Conservation (phyloP, 2,888 invertebrate genomes). For the Lottia scabra region DNA sequence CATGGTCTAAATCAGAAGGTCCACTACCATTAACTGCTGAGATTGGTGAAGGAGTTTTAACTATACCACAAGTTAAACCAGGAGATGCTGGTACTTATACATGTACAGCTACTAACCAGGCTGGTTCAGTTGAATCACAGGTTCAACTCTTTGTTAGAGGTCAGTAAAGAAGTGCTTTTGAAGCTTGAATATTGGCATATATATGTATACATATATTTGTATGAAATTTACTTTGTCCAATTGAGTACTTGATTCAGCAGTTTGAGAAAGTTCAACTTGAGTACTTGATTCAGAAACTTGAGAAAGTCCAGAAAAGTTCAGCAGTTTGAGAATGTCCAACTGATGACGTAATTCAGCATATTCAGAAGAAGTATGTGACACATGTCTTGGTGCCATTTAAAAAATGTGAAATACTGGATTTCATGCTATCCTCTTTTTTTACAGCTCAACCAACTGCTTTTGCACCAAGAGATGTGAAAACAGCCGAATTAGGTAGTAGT, state of each 20-base stretch:
- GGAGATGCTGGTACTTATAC: constrained; percentile 79
- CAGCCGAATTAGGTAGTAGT: constrained; percentile 76
- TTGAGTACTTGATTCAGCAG: too few relatives aligned
- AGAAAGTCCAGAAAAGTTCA: neutral
- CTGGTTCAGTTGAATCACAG: constrained; percentile 73
- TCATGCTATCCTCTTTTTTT: too few relatives aligned
- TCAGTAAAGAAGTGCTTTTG: constrained; percentile 32
- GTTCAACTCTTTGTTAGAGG: constrained; percentile 67
- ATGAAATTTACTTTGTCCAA: neutral
- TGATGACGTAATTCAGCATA: too few relatives aligned
- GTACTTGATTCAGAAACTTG: too few relatives aligned
- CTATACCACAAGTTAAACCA: constrained; percentile 74
- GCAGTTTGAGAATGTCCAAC: too few relatives aligned
- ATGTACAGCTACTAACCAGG: constrained; percentile 75
- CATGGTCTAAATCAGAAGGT: constrained; percentile 76
- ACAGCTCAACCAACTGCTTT: constrained; percentile 52
- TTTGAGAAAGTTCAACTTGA: too few relatives aligned
- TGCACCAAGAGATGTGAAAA: constrained; percentile 49
- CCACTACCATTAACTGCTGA: constrained; percentile 53
- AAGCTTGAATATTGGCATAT: neutral
- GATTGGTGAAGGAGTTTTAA: constrained; percentile 74
- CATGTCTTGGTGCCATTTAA: too few relatives aligned
- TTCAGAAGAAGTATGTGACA: too few relatives aligned
- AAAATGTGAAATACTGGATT: too few relatives aligned
- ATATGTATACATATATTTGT: neutral